These are phyloP conservation scores for Paraplagusia blochii DNA, from an alignment of 2,113 vertebrate species.

Conservation along the genomic window DNA sequence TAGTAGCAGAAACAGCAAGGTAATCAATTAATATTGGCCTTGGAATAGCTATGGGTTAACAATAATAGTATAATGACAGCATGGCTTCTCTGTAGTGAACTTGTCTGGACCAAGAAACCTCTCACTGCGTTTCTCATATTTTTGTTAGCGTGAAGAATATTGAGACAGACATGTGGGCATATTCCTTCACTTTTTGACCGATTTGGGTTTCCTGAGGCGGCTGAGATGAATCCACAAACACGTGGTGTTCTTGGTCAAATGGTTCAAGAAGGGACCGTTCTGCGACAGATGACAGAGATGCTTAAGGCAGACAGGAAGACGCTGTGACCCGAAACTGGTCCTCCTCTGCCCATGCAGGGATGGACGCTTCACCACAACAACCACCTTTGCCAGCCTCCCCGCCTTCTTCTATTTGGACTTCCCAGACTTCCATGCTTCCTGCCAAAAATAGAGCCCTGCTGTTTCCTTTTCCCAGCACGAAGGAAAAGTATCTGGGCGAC, in stretches of 20 bases:
- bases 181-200: not conserved
- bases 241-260: not conserved
- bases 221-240: not conserved
- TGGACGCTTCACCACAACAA: not conserved
- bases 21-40: no score
- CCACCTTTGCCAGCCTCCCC: not conserved
- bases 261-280: not conserved
- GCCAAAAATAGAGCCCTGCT: constrained; percentile 44
- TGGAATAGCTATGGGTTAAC: no score
- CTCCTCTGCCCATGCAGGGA: not conserved
- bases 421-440: constrained; percentile 33
- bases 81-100: no score
- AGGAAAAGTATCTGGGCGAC: constrained; percentile 24
- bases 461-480: constrained; percentile 23
- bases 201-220: not conserved
- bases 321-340: constrained; percentile 39
- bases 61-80: no score
- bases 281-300: constrained; percentile 20
- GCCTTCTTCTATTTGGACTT: not conserved
- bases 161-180: no score
- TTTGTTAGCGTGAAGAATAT: no score
- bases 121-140: no score
- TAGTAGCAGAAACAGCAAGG: no score
- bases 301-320: constrained; percentile 33
- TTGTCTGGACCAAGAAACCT: no score